A percentile compares a stretch with the other conserved stretches of the same genome.
These are phyloP conservation scores for Caiman crocodilus DNA, from an alignment of 2,797 vertebrate species.

Conservation along the genomic window DNA sequence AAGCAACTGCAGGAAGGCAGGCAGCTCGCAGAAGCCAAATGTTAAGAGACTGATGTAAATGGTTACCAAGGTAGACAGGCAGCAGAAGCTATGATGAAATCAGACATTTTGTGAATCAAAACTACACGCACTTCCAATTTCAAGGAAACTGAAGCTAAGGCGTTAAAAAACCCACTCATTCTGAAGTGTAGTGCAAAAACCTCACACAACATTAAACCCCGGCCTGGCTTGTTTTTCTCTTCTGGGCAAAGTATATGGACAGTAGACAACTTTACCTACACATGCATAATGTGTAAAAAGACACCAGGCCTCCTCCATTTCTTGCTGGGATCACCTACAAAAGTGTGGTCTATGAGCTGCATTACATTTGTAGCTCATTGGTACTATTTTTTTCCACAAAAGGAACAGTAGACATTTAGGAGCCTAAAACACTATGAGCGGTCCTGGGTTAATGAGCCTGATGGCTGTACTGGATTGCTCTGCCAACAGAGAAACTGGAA, in stretches of 20 bases:
- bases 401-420: neutral
- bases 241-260: neutral
- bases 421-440: neutral
- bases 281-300: neutral
- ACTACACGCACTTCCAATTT: neutral
- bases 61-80: neutral
- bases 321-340: neutral
- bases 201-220: neutral
- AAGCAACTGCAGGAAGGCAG: neutral
- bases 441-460: neutral
- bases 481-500: neutral
- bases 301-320: neutral
- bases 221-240: neutral
- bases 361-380: neutral
- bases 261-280: neutral
- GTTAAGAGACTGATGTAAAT: accelerated
- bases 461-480: neutral
- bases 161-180: neutral
- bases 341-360: neutral
- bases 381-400: neutral
- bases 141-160: neutral
- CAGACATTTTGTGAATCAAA: neutral
- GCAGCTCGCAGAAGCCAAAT: neutral
- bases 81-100: neutral
- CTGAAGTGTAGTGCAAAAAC: neutral